Base-by-base conservation (phyloP, 2,797 vertebrate genomes). In the Triplophysa yarkandensis region DNA sequence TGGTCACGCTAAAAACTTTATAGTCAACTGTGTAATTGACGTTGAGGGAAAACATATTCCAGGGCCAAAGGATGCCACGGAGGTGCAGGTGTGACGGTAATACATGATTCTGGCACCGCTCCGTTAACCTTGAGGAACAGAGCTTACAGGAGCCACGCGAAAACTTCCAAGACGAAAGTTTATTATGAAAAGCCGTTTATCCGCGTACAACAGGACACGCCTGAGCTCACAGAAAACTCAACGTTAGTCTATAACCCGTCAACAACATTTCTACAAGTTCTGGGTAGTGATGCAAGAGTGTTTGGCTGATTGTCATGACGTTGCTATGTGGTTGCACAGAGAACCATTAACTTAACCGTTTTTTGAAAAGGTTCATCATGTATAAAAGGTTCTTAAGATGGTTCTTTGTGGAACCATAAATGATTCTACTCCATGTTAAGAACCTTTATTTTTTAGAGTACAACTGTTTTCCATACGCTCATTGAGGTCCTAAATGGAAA, bases 1-100 rank as follows among this genome's bases (percentile, higher is more conserved):
- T 13, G 44, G 43, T 41, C 54, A 43, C 52, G 57, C 60, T 9
- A 14, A 55, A 43, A 52, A 64, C 79, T 60, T 69, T 70, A 64
- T 32, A 77, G 36, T 66, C 71, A 55, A 52, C 46, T 77, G 66
- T 62, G 55, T 74, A 74, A 80, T 77, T 74, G 54, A 32, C n/a
- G 19, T 19, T 60, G 36, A 61, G 46, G 60, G 48, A 72, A 69
- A 78, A 78, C 57, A 58, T 55, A 36, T 55, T 70, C 34, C 44
- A 57, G 72, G 65, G 58, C 66, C 58, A 69, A 70, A 39, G 39
- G 71, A 55, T 44, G 60, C 17, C 39, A 63, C 43, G 1, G 25
- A 69, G 58, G 57, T 63, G 71, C 46, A 74, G 63, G 62, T 74
- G 71, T 74, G 71, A 74, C 52, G 4, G 39, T 64, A 64, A 55